Evolutionary conservation across 2,797 vertebrate genomes (phyloP).

Genomic region (Melanotaenia boesemani): DNA sequence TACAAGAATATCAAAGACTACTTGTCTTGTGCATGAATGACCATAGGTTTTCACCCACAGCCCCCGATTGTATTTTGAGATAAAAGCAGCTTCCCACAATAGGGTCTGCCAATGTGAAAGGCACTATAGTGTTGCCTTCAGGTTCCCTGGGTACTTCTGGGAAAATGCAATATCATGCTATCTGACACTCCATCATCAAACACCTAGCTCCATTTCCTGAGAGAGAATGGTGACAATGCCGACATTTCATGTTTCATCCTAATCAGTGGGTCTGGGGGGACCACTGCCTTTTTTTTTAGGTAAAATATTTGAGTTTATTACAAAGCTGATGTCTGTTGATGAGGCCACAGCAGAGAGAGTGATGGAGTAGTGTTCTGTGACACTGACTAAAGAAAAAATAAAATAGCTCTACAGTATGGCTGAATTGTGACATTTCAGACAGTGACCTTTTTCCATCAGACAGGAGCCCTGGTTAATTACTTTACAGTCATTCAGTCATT

Average conservation of each 20-base stretch:
- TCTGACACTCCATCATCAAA: constrained; percentile 82
- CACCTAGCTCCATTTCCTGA: constrained; percentile 79
- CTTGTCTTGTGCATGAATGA: constrained; percentile 60
- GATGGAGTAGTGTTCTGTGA: constrained; percentile 11
- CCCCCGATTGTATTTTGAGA: constrained; percentile 69
- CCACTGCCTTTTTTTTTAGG: constrained; percentile 63
- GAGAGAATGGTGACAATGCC: constrained; percentile 68
- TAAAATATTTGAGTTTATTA: constrained; percentile 72
- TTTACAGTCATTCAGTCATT: constrained; percentile 64
- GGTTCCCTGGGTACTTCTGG: constrained; percentile 63
- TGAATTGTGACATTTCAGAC: constrained; percentile 72
- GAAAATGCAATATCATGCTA: constrained; percentile 81
- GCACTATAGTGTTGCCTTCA: constrained; percentile 57
- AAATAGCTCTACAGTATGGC: constrained; percentile 22
- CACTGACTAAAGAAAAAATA: constrained; percentile 14
- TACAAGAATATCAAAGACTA: constrained; percentile 24
- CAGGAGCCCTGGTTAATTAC: constrained; percentile 65
- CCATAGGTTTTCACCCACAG: constrained; percentile 62
- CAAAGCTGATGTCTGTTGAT: constrained; percentile 50
- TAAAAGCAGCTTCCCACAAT: constrained; percentile 70
- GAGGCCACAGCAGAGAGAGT: constrained; percentile 30
- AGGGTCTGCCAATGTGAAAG: constrained; percentile 58
- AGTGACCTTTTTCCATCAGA: constrained; percentile 65
- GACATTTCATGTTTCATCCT: constrained; percentile 69
- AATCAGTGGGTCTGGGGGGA: constrained; percentile 68